Base-by-base conservation (phyloP, 2,113 vertebrate genomes). In the Heloderma charlesbogerti region DNA sequence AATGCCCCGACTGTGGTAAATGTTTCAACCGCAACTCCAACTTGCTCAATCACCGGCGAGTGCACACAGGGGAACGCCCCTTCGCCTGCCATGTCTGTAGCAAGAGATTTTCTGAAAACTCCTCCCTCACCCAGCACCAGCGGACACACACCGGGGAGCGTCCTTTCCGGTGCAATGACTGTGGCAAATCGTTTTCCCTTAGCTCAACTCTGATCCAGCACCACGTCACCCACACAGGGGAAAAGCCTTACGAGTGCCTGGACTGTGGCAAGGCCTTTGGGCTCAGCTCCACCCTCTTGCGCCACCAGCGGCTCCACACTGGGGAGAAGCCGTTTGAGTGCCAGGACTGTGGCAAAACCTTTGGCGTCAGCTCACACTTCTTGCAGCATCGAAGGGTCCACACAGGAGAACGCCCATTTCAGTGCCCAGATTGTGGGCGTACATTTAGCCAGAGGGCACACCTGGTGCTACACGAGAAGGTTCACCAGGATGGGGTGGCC, bases 171-270 rank as follows among this genome's bases (percentile, higher is more conserved):
- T 92, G 91, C 18, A 51, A 79, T 20, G 83, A 92, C 27, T 92
- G 91, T 48, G 91, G 91, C 67, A 92, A 92, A 4, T 79, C 54
- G 1, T 92, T 92, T 69, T 80, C 84, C 7, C 91, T 89, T 1
- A 92, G 91, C 84, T 89, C 91, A 0, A 89, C 84, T n/a, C 84
- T 92, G 54, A 87, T 92, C 91, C 91, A 92, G 45, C 91, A 92
- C 75, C 82, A 92, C 2, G 66, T 84, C 40, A 89, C 87, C 3
- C 91, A 92, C 91, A 86, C 63, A 9, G 87, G 87, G 25, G 91
- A 90, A 48, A 79, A 90, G 0, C 85, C 92, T 31, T 90, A 71
- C 6, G 69, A 86, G 60, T 87, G 79, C 48, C 15, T 29, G 29
- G 71, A 87, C 4, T 92, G 88, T 18, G 72, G 88, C 60, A 90